phyloP scores from a whole-genome alignment of 1,140 invertebrate species.

The Trichonephila inaurata region DNA sequence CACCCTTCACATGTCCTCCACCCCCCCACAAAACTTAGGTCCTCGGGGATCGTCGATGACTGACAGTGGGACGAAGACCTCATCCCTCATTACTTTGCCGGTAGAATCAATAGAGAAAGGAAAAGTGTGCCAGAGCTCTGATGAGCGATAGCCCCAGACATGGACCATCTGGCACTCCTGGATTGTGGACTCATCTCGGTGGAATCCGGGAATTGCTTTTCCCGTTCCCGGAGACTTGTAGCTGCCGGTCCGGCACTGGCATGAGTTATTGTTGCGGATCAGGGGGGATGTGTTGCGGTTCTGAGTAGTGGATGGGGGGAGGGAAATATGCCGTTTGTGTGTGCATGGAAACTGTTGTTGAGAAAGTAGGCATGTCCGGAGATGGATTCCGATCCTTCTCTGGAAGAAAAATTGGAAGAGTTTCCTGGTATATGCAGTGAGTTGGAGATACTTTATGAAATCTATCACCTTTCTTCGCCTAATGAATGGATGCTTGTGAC shows the following conservation, averaged over 20 bases:
- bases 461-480: neutral
- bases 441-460: neutral
- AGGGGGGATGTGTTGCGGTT: neutral
- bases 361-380: constrained; percentile 11
- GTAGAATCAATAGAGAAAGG: constrained; percentile 49
- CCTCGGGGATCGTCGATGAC: constrained; percentile 36
- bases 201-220: constrained; percentile 64
- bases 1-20: neutral
- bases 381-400: neutral
- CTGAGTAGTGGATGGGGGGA: too few species aligned
- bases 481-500: constrained; percentile 16
- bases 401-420: neutral
- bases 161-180: constrained; percentile 56
- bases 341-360: neutral
- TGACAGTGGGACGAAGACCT: constrained; percentile 19
- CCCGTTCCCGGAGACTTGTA: constrained; percentile 37
- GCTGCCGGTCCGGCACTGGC: constrained; percentile 26
- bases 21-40: neutral
- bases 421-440: neutral
- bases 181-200: constrained; percentile 64
- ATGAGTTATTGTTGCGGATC: constrained; percentile 64
- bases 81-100: constrained; percentile 55
- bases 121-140: neutral
- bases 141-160: constrained; percentile 59
- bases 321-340: neutral